Evolutionary conservation across 23 tunicate species (phyloP).

Genomic region (Halocynthia roretzi): DNA sequence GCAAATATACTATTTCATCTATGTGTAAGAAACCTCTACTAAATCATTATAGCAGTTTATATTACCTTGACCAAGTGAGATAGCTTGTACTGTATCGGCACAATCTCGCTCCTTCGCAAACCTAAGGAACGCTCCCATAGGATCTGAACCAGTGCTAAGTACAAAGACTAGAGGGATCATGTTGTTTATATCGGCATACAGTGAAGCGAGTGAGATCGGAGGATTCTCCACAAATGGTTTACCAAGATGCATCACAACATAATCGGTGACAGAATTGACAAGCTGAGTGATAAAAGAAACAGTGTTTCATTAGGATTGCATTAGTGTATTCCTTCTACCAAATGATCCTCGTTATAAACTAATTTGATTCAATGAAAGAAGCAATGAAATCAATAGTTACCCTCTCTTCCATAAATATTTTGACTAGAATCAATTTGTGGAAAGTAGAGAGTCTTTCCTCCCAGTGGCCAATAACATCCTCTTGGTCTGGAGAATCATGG

Average conservation of each 20-base stretch:
- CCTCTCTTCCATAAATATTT: slow-evolving; percentile 75
- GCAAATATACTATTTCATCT: too few relatives aligned
- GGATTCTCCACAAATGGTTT: slow-evolving; percentile 79
- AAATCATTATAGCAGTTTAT: not conserved
- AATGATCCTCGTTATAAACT: too few relatives aligned
- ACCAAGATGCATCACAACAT: slow-evolving; percentile 84
- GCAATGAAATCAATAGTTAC: slow-evolving; percentile 19
- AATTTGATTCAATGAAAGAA: not conserved
- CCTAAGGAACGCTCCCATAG: slow-evolving; percentile 86
- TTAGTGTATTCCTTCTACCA: too few relatives aligned
- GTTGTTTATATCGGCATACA: slow-evolving; percentile 73
- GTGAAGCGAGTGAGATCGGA: slow-evolving; percentile 55
- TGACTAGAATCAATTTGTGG: slow-evolving; percentile 79
- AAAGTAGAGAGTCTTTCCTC: slow-evolving; percentile 89
- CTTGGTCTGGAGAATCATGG: slow-evolving; percentile 26
- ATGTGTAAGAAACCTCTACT: too few relatives aligned
- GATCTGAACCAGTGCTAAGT: slow-evolving; percentile 94
- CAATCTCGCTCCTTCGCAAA: slow-evolving; percentile 77
- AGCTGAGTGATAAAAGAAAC: slow-evolving; percentile 26
- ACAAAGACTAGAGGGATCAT: slow-evolving; percentile 86
- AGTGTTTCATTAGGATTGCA: not conserved
- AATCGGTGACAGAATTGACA: slow-evolving; percentile 78
- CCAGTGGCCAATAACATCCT: slow-evolving; percentile 87
- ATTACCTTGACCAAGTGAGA: slow-evolving; percentile 95
- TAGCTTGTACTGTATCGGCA: slow-evolving; percentile 60